Evolutionary conservation across 2,888 invertebrate genomes (phyloP).

Genomic region (Capitulum mitella): DNA sequence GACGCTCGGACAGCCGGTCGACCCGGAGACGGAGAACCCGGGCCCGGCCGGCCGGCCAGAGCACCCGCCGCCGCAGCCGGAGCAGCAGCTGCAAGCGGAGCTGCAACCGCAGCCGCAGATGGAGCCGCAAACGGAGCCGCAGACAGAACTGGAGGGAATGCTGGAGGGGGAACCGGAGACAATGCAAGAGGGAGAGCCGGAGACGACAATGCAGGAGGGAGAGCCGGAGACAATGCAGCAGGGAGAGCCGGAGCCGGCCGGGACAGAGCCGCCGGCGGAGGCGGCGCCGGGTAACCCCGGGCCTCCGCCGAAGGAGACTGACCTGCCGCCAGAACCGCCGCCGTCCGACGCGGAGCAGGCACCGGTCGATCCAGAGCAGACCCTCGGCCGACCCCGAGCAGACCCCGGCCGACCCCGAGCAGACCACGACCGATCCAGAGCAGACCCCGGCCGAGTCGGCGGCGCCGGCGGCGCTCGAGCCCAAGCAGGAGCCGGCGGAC

Average conservation of each 20-base stretch:
- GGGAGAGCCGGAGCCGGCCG: not conserved
- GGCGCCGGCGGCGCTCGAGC: not conserved
- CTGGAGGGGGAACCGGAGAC: no score
- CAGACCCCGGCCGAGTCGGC: not conserved
- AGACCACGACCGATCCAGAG: not conserved
- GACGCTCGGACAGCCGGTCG: not conserved
- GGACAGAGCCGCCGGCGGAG: no score
- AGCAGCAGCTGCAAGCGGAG: not conserved
- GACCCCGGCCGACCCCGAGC: no score
- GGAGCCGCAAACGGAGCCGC: not conserved
- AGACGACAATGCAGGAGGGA: no score
- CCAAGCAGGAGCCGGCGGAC: constrained; percentile 4
- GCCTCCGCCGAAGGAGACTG: not conserved
- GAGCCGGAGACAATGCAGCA: not conserved
- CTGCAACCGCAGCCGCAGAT: not conserved
- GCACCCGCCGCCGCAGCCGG: not conserved
- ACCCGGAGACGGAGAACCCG: constrained; percentile 16
- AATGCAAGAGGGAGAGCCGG: no score
- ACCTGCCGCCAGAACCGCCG: no score
- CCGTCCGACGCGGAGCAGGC: no score
- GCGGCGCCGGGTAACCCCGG: not conserved
- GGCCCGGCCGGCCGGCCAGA: not conserved
- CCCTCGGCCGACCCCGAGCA: no score
- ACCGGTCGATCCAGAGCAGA: no score
- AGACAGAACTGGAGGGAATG: not conserved